phyloP scores from a whole-genome alignment of 2,113 vertebrate genomes.

The Silurus asotus region DNA sequence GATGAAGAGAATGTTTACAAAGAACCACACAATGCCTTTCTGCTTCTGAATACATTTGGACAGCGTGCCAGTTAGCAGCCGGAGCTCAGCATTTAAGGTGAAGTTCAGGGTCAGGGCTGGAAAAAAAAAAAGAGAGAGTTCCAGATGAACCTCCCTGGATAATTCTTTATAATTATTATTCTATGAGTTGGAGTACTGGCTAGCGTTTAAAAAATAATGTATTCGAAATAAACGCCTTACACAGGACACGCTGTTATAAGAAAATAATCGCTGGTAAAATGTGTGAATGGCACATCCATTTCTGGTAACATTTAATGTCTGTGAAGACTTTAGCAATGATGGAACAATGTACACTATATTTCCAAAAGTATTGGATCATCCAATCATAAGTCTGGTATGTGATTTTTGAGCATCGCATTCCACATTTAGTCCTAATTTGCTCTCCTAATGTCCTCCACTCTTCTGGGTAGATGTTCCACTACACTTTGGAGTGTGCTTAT shows the following conservation, averaged over 20 bases:
- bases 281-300: background rate
- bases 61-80: background rate
- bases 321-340: too few species aligned
- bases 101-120: background rate
- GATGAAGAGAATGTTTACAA: slow-evolving; percentile 33
- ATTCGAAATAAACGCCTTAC: background rate
- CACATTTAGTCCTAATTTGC: too few species aligned
- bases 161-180: background rate
- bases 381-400: too few species aligned
- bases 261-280: background rate
- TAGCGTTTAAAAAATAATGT: background rate
- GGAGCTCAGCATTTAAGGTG: background rate
- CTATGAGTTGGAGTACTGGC: background rate
- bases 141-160: background rate
- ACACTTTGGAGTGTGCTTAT: too few species aligned
- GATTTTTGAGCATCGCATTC: too few species aligned
- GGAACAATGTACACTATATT: too few species aligned
- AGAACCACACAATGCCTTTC: slow-evolving; percentile 16
- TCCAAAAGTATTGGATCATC: too few species aligned
- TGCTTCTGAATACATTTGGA: slow-evolving; percentile 1
- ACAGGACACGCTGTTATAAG: background rate
- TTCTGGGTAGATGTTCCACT: too few species aligned
- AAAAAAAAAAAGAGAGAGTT: background rate
- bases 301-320: background rate
- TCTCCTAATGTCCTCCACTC: too few species aligned